Evolutionary conservation across 1,140 invertebrate species (phyloP).

Genomic region (Bombyx mandarina): DNA sequence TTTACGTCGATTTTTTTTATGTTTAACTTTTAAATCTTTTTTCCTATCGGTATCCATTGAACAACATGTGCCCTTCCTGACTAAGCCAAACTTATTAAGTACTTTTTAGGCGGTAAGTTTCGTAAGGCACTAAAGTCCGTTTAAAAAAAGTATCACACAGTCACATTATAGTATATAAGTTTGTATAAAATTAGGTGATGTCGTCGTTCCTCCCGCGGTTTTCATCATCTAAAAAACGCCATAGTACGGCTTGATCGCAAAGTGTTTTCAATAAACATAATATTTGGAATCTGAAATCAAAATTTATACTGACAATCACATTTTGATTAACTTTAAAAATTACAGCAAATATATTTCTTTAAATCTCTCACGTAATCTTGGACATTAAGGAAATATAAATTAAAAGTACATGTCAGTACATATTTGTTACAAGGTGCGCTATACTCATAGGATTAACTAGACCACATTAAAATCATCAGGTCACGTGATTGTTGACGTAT

Average conservation of each 20-base stretch:
- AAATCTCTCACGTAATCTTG: not conserved
- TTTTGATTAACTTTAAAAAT: not conserved
- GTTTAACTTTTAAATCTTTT: slow-evolving; percentile 30
- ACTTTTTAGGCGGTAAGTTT: slow-evolving; percentile 16
- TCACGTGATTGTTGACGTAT: not conserved
- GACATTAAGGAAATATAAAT: not conserved
- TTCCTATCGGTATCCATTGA: slow-evolving; percentile 55
- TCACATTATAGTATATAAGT: slow-evolving; percentile 51
- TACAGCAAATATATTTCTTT: not conserved
- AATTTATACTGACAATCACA: slow-evolving; percentile 8
- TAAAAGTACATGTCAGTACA: not conserved
- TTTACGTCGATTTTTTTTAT: slow-evolving; percentile 35
- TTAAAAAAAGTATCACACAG: slow-evolving; percentile 38
- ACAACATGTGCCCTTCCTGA: slow-evolving; percentile 28
- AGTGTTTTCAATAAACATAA: slow-evolving; percentile 33
- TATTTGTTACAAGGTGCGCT: not conserved
- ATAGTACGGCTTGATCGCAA: slow-evolving; percentile 24
- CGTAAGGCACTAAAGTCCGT: slow-evolving; percentile 28
- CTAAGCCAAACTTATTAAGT: slow-evolving; percentile 15
- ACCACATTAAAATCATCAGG: not conserved
- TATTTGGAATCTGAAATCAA: slow-evolving; percentile 39
- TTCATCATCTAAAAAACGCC: slow-evolving; percentile 38
- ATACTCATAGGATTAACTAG: not conserved
- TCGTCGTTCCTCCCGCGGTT: slow-evolving; percentile 33
- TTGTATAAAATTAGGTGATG: slow-evolving; percentile 38